Base-by-base conservation (phyloP, 2,797 vertebrate species). In the Cryptoblepharus egeriae region DNA sequence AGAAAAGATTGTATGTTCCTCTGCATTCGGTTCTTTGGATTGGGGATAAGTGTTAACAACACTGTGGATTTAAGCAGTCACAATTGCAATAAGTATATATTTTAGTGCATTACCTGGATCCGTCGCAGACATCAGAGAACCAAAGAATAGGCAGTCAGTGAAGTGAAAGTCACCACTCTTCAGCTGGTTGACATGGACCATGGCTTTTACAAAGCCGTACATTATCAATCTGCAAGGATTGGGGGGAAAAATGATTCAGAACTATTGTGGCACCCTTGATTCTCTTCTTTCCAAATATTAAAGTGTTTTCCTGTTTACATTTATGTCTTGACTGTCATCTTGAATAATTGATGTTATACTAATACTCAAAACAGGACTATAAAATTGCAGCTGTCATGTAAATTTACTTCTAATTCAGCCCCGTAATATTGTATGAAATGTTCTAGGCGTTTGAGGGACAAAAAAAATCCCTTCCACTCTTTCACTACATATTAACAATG, bases 61-160 rank as follows among this genome's bases (percentile, higher is more conserved):
- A 61, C 52, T 42, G 80, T 63, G 72, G 18, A 81, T 5, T 75
- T 81, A 65, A 70, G 3, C 13, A 69, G 58, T 15, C 24, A 70
- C 22, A 74, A 52, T 18, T 9, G 42, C 5, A n/a, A 55, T 35
- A 24, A 61, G 16, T 60, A 79, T 70, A 64, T 68, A 61, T 84
- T 93, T 82, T 85, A 87, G 82, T 83, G 1, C 10, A 35, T 95
- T 97, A 97, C 97, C 97, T 97, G 97, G 97, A 90, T 98, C 97
- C 87, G 96, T 97, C 87, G 97, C 96, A 81, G 97, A 98, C 92
- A 98, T 96, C 93, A 98, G 93, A 0, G 97, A 97, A 78, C 97
- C 97, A 86, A 98, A 98, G 93, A 97, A 94, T 78, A 98, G 95
- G 80, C 96, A 97, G 91, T 97, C 96, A 18, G 95, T 96, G 91